phyloP scores from a whole-genome alignment of 2,113 vertebrate species.

The Noturus placidus region DNA sequence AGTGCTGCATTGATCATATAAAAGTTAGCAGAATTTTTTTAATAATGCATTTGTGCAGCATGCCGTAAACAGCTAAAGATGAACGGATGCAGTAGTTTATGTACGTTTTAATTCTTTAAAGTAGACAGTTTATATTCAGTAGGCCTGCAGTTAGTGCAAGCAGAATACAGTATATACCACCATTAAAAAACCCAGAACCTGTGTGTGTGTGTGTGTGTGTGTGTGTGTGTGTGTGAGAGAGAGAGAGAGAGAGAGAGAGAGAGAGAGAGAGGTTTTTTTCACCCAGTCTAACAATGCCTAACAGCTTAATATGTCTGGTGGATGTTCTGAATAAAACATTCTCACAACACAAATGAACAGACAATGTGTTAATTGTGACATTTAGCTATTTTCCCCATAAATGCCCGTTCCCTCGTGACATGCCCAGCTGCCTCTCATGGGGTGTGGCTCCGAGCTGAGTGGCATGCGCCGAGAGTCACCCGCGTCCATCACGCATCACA shows the following conservation, averaged over 20 bases:
- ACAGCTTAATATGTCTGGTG: slow-evolving; percentile 67
- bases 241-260: neutral
- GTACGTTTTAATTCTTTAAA: neutral
- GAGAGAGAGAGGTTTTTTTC: neutral
- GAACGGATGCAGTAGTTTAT: neutral
- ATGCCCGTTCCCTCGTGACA: slow-evolving; percentile 80
- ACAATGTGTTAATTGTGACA: slow-evolving; percentile 85
- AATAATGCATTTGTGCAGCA: neutral
- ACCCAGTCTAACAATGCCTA: neutral
- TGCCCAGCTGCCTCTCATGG: slow-evolving; percentile 80
- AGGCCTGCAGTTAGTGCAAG: neutral
- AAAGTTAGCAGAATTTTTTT: neutral
- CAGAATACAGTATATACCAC: neutral
- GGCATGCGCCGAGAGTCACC: neutral
- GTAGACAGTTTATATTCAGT: neutral
- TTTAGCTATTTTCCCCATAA: slow-evolving; percentile 83
- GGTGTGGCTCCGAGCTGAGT: slow-evolving; percentile 71
- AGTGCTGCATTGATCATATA: neutral
- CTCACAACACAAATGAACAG: slow-evolving; percentile 85
- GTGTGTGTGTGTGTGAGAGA: neutral
- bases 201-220: neutral
- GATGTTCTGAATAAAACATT: slow-evolving; percentile 92
- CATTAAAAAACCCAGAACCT: neutral
- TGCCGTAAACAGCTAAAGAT: neutral
- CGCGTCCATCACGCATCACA: slow-evolving; percentile 3